These are phyloP conservation scores for Chrysolina haemoptera DNA, from an alignment of 2,888 invertebrate species.

Conservation along the genomic window DNA sequence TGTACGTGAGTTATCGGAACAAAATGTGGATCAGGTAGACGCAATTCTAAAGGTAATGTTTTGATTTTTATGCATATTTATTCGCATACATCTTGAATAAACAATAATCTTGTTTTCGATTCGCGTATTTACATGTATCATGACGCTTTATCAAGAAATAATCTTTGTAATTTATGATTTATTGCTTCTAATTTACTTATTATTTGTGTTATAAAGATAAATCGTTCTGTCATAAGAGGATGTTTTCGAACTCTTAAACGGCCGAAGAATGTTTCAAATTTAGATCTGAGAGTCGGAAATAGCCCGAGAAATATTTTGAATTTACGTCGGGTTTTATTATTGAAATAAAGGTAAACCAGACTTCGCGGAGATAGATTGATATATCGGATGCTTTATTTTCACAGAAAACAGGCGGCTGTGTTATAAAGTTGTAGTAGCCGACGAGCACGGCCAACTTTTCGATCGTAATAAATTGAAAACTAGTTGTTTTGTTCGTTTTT, in stretches of 20 bases:
- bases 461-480: not conserved
- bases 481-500: not conserved
- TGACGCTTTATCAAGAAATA: constrained; percentile 22
- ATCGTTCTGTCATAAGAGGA: constrained; percentile 18
- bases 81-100: constrained; percentile 24
- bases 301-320: constrained; percentile 36
- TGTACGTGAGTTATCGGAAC: not conserved
- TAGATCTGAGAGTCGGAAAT: constrained; percentile 33
- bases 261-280: constrained; percentile 37
- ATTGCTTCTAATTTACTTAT: constrained; percentile 34
- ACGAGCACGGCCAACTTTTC: not conserved
- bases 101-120: constrained; percentile 31
- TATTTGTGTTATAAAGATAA: constrained; percentile 42
- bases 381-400: constrained; percentile 21
- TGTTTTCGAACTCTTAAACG: constrained; percentile 28
- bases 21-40: constrained; percentile 32
- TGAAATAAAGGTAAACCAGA: constrained; percentile 1
- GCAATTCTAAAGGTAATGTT: constrained; percentile 3
- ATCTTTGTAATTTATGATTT: constrained; percentile 41
- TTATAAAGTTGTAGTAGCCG: not conserved
- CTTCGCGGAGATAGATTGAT: not conserved
- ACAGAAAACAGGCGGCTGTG: constrained; percentile 34
- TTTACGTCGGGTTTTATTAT: constrained; percentile 32
- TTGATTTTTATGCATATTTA: constrained; percentile 11
- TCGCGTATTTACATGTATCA: constrained; percentile 19